Evolutionary conservation across 2,113 vertebrate genomes (phyloP), one percentile per base, ranked within the genome.

Genomic region (Platysternon megacephalum): DNA sequence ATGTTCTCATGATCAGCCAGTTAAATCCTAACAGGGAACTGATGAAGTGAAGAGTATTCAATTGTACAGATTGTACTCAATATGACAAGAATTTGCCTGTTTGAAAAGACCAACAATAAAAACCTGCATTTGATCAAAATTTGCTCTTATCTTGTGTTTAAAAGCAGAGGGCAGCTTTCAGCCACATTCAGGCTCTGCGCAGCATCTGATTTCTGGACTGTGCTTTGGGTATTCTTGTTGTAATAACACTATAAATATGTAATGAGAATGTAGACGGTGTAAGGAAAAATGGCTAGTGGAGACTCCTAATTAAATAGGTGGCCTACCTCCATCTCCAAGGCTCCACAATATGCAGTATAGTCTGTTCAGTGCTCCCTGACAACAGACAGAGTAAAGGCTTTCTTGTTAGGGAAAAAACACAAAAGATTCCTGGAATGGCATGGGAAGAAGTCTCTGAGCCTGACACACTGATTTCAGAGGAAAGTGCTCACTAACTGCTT

Each of bases 241-340:
- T 14, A 97, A 94, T 93, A 95, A 84, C 88, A 51, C 39, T 68
- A 94, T 97, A 95, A 96, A 96, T 96, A 94, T 0, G 11, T 72
- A 95, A 95, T 84, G 86, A 90, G 93, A 56, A 49, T 86, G 91
- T 86, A 94, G 95, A 95, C 87, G 85, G 91, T 82, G 94, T 88
- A 90, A 93, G 83, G 90, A 76, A 93, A 82, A 94, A 91, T 0
- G 90, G 44, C 87, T 2, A 68, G 84, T 61, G 72, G 95, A 93
- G 84, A 80, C 55, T 46, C 17, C 46, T 3, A 0, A 0, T 42
- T n/a, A 53, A 86, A 78, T 5, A 56, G 7, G 86, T 94, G 48
- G 42, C 72, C 39, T 2, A 2, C 61, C 91, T 95, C 78, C 93
- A 21, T 11, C 24, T 58, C 53, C 24, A 82, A 87, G 87, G 58